Conservation (phyloP, 2,797 vertebrate genomes). For the Tadarida brasiliensis region DNA sequence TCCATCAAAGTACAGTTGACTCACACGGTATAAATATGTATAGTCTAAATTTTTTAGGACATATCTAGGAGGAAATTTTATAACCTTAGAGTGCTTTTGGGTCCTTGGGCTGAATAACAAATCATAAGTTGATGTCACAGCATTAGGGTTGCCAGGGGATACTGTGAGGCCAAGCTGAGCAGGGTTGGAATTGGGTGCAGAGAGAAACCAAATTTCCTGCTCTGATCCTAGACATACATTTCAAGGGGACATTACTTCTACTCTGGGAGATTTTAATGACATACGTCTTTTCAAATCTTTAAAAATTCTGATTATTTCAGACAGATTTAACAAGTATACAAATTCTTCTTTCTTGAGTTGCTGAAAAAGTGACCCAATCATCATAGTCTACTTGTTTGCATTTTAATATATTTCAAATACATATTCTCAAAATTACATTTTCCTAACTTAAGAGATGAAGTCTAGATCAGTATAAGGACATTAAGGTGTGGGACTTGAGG, state of each 20-base stretch:
- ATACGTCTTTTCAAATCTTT: background rate
- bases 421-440: background rate
- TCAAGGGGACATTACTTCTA: background rate
- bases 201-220: background rate
- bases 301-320: background rate
- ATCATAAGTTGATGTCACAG: background rate
- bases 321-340: background rate
- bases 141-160: background rate
- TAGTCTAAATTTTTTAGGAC: slow-evolving; percentile 73
- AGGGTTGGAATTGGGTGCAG: rapidly evolving
- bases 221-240: background rate
- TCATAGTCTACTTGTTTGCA: background rate
- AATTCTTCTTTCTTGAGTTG: background rate
- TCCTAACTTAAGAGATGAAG: background rate
- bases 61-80: slow-evolving; percentile 39
- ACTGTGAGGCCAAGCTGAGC: background rate
- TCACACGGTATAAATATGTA: slow-evolving; percentile 70
- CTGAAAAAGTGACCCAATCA: background rate
- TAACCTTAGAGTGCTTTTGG: slow-evolving; percentile 34
- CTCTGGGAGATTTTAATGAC: background rate
- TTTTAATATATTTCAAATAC: background rate
- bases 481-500: background rate
- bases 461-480: background rate
- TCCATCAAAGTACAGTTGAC: slow-evolving; percentile 69
- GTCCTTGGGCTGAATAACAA: slow-evolving; percentile 31